These are phyloP conservation scores for Oncorhynchus kisutch DNA, from an alignment of 2,113 vertebrate species.

Conservation along the genomic window DNA sequence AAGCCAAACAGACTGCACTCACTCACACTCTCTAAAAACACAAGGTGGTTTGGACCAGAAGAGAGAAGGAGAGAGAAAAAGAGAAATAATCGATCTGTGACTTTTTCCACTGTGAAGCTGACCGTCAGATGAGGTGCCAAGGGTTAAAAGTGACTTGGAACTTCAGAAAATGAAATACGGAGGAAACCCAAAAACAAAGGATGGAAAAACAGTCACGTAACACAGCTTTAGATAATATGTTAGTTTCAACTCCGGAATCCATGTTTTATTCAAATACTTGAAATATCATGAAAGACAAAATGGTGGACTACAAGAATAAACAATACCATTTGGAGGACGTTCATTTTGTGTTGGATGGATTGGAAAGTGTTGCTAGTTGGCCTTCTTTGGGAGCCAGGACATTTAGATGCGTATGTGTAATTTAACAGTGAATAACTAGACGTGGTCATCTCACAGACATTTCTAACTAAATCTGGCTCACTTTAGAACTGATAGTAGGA, in stretches of 20 bases:
- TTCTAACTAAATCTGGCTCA: conserved; percentile 40
- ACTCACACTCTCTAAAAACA: conserved; percentile 1
- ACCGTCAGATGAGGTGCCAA: conserved; percentile 7
- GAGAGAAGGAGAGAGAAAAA: conserved; percentile 9
- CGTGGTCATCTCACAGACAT: not conserved
- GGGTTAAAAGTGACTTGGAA: conserved; percentile 2
- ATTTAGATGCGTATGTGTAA: conserved; percentile 24
- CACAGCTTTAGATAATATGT: not conserved
- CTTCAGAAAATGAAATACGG: not conserved
- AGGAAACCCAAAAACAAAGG: conserved; percentile 4
- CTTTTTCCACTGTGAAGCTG: not conserved
- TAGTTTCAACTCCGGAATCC: not conserved
- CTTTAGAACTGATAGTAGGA: conserved; percentile 25
- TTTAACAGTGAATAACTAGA: conserved; percentile 28
- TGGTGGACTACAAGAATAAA: not conserved
- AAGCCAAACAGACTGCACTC: conserved; percentile 1
- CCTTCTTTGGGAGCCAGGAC: conserved; percentile 21
- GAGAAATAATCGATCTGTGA: not conserved
- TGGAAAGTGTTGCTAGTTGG: conserved; percentile 19
- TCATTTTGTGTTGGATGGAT: conserved; percentile 9
- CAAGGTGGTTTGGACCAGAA: conserved; percentile 1
- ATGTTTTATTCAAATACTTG: not conserved
- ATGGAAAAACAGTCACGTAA: conserved; percentile 3
- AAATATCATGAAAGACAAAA: not conserved
- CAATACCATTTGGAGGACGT: conserved; percentile 39